These are phyloP conservation scores for Monochamus alternatus DNA, from an alignment of 2,888 invertebrate genomes.

Conservation along the genomic window DNA sequence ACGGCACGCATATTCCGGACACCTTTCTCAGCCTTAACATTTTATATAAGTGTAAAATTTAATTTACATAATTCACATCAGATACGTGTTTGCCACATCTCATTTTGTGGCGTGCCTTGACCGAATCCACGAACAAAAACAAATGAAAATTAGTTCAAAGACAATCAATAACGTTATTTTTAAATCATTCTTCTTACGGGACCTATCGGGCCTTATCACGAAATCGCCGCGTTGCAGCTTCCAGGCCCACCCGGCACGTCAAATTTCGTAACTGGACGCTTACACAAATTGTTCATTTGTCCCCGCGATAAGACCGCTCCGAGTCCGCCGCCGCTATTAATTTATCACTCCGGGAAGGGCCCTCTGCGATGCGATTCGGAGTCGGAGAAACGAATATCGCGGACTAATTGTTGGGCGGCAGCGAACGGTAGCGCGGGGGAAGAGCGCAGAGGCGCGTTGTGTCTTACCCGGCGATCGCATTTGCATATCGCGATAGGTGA, in stretches of 20 bases:
- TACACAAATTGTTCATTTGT: conserved; percentile 30
- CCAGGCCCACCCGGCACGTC: background rate
- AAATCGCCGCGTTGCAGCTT: background rate
- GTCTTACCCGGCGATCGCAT: conserved; percentile 55
- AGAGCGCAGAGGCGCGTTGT: conserved; percentile 36
- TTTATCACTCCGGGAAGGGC: conserved; percentile 26
- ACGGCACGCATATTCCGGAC: no score
- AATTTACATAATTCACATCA: no score
- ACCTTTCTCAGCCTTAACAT: no score
- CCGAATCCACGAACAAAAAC: background rate
- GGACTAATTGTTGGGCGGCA: conserved; percentile 37
- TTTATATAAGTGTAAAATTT: no score
- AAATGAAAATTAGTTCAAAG: background rate
- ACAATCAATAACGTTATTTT: background rate
- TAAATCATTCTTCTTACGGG: background rate
- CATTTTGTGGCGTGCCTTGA: no score
- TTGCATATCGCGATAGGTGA: conserved; percentile 60
- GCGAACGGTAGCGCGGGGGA: conserved; percentile 24
- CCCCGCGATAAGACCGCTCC: conserved; percentile 21
- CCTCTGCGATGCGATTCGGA: conserved; percentile 22
- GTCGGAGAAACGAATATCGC: conserved; percentile 32
- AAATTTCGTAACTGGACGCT: conserved; percentile 10
- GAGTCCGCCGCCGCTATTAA: conserved; percentile 19
- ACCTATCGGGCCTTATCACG: background rate
- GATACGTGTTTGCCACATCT: no score